Evolutionary conservation across 2,113 vertebrate genomes (phyloP), one percentile per base, ranked within the genome.

Genomic region (Zosterops borbonicus): DNA sequence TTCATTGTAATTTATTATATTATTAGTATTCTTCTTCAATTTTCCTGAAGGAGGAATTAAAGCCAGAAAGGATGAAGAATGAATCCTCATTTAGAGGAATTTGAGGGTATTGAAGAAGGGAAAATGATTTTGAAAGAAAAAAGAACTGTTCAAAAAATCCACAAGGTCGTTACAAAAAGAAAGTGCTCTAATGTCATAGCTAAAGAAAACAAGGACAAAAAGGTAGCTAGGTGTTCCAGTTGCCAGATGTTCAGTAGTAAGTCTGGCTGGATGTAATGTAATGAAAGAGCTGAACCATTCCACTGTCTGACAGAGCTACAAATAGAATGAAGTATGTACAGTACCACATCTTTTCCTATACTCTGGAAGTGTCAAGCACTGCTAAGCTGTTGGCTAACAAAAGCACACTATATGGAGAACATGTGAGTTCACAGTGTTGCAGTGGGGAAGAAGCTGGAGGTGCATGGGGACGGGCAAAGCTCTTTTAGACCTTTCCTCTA

Each of bases 371-470:
- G 14, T 28, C 53, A 80, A 37, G 28, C 11, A n/a, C 15, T 25
- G 67, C 35, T 41, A 60, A 73, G 79, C 67, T 86, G 49, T 4
- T 83, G 79, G 62, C 58, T 68, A 33, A 33, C 6, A 24, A 78
- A 81, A 6, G 1, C 46, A 47, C 0, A 3, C 41, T 37, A 1
- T 12, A 8, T 4, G n/a, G 24, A 49, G n/a, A 47, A 64, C 4
- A 2, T 0, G 0, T 5, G 29, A 83, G 24, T 60, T 88, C 62
- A 52, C 29, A 27, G 12, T 15, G 21, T 27, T 10, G 22, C 67
- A 69, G 31, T 33, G 33, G n/a, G 33, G 49, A 76, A 64, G 35
- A 31, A 55, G 53, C 65, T 56, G 37, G 58, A 52, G 21, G 24
- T 47, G 28, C 21, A 25, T 8, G 14, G 7, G 15, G 19, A 80